Base-by-base conservation (phyloP, 1,140 invertebrate species). In the Drosophila watanabei region DNA sequence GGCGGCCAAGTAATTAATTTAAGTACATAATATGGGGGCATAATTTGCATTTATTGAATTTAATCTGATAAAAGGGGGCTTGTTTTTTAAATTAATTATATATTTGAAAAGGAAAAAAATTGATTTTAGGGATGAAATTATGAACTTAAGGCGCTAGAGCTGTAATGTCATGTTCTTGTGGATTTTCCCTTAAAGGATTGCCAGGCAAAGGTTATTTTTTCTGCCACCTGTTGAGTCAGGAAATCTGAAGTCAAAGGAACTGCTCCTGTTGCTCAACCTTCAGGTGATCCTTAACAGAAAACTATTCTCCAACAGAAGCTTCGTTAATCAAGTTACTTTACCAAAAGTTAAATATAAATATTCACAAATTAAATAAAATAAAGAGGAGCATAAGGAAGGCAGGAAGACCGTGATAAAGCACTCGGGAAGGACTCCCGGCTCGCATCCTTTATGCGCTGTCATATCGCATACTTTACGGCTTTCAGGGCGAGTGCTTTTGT, bases 401-500 rank as follows among this genome's bases (percentile, higher is more conserved):
- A 24, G 24, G 5, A 7, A 16, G 14, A 10, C 14, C 11, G 37
- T 59, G 18, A 60, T 69, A 52, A 51, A 73, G 45, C 48, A 32
- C 37, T 43, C 41, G 54, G 24, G 28, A 32, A 20, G 70, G 41
- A 45, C 24, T 35, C 24, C 39, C 45, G 32, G n/a, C 60, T 75
- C 49, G 61, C 81, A 77, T 87, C 72, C 71, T 78, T 89, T 81
- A 83, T 89, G 80, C 80, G 49, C 84, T 87, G 84, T 87, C 84
- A 88, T 87, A 80, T 88, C 63, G 80, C 84, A 80, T 84, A 80
- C 72, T 88, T 88, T 88, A 88, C 81, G 85, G 80, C 84, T 83
- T 88, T 88, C 85, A 88, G 64, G 72, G 85, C 84, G 85, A 88
- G 84, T 88, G 84, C 84, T 88, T 88, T 83, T 78, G 84, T 88